phyloP scores from a whole-genome alignment of 1,140 invertebrate species.

The Carposina sasakii region DNA sequence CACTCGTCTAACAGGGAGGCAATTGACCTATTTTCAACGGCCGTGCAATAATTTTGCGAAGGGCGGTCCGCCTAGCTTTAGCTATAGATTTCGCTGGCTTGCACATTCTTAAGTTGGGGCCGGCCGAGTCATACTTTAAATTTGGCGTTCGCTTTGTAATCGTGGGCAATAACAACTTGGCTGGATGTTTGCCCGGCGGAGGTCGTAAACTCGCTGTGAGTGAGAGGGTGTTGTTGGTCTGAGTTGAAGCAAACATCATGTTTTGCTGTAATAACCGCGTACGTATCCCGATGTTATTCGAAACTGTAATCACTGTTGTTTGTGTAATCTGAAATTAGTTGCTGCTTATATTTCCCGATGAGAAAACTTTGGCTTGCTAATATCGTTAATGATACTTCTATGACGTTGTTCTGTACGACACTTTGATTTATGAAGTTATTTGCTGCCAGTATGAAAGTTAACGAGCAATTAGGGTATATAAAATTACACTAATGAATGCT shows the following conservation, averaged over 20 bases:
- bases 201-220: too few species aligned
- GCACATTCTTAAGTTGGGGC: conserved; percentile 42
- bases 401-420: too few species aligned
- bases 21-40: conserved; percentile 70
- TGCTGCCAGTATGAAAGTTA: too few species aligned
- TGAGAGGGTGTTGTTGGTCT: too few species aligned
- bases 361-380: conserved; percentile 22
- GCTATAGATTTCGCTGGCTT: conserved; percentile 48
- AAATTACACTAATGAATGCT: too few species aligned
- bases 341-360: conserved; percentile 26
- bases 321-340: conserved; percentile 35
- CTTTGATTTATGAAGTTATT: too few species aligned
- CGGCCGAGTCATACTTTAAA: conserved; percentile 37
- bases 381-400: too few species aligned
- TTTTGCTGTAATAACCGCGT: too few species aligned
- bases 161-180: conserved; percentile 25
- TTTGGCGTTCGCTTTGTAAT: conserved; percentile 27
- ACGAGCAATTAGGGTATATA: too few species aligned
- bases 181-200: conserved; percentile 8
- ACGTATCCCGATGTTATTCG: background rate
- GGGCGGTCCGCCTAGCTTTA: conserved; percentile 50
- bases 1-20: conserved; percentile 48
- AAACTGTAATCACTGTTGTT: conserved; percentile 30
- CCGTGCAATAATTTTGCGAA: conserved; percentile 66
- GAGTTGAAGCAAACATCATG: too few species aligned